These are phyloP conservation scores for Sphenodon punctatus DNA, from an alignment of 2,797 vertebrate genomes.

Conservation along the genomic window DNA sequence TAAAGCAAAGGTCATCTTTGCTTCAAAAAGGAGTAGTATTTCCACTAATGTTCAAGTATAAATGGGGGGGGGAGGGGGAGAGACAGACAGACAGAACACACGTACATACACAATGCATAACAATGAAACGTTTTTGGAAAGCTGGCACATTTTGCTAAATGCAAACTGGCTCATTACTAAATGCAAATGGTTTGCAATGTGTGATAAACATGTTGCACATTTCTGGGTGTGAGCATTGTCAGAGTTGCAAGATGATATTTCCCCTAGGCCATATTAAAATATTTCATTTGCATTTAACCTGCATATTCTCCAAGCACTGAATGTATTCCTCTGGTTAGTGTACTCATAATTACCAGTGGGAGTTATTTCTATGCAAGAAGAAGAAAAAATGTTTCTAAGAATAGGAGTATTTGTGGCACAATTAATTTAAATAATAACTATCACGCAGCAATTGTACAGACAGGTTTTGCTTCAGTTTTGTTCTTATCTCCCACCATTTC, in stretches of 20 bases:
- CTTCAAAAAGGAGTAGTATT: background rate
- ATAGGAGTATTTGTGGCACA: no score
- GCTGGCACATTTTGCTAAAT: background rate
- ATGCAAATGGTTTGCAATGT: background rate
- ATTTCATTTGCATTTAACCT: background rate
- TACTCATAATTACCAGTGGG: background rate
- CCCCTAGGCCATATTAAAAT: background rate
- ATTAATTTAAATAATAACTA: no score
- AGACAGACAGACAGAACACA: no score
- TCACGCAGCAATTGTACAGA: background rate
- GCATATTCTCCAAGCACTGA: background rate
- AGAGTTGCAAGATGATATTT: background rate
- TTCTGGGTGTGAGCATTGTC: background rate
- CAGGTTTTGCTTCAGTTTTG: background rate
- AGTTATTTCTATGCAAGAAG: background rate
- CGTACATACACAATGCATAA: no score
- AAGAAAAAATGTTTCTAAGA: background rate
- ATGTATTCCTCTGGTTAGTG: background rate
- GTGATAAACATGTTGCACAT: background rate
- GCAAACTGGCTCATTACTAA: background rate
- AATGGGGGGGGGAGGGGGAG: no score
- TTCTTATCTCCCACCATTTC: background rate
- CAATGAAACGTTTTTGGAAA: background rate
- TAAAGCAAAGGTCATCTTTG: background rate
- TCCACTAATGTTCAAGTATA: background rate